Evolutionary conservation across 1,140 invertebrate genomes (phyloP).

Genomic region (Epicauta chinensis): DNA sequence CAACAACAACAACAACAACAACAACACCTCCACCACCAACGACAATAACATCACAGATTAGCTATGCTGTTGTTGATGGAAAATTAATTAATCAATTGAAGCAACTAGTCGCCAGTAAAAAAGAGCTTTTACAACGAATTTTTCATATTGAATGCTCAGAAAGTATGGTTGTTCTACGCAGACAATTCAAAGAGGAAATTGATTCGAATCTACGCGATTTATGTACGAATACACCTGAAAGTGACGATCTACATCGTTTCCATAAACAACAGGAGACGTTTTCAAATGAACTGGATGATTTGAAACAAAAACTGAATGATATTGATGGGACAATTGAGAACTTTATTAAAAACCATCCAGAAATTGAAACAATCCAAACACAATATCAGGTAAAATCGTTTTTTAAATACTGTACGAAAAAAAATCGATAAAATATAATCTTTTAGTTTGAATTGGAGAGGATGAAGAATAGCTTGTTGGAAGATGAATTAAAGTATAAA

Average conservation of each 20-base stretch:
- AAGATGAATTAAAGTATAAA: slow-evolving; percentile 25
- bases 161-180: slow-evolving; percentile 19
- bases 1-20: too few relatives aligned
- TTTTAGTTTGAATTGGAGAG: slow-evolving; percentile 23
- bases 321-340: slow-evolving; percentile 35
- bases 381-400: slow-evolving; percentile 10
- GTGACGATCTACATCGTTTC: slow-evolving; percentile 45
- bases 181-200: slow-evolving; percentile 44
- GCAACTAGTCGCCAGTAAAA: slow-evolving; percentile 15
- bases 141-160: slow-evolving; percentile 18
- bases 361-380: slow-evolving; percentile 10
- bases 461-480: slow-evolving; percentile 21
- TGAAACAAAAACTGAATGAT: slow-evolving; percentile 15
- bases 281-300: slow-evolving; percentile 41
- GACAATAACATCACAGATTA: too few relatives aligned
- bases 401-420: neutral
- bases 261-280: slow-evolving; percentile 43
- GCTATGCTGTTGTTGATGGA: slow-evolving; percentile 1
- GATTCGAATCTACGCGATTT: slow-evolving; percentile 44
- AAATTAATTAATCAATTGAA: neutral
- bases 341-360: slow-evolving; percentile 33
- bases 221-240: slow-evolving; percentile 31
- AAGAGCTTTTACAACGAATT: slow-evolving; percentile 20
- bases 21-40: too few relatives aligned
- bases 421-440: too few relatives aligned